A percentile compares a stretch with the other conserved stretches of the same genome.
phyloP scores from a whole-genome alignment of 1,140 invertebrate species.

The Conus betulinus region DNA sequence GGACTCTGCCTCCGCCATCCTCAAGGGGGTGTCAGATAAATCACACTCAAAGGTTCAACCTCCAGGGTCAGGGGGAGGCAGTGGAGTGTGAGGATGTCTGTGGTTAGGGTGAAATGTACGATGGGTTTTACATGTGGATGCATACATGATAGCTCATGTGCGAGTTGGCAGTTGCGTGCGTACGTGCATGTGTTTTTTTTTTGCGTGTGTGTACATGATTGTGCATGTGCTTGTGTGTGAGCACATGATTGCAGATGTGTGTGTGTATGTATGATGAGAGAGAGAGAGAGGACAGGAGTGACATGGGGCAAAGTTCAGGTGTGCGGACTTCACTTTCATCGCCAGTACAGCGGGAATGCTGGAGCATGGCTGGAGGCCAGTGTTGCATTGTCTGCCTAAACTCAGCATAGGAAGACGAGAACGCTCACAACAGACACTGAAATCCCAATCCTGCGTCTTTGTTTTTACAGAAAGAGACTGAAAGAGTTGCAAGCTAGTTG shows the following conservation, averaged over 20 bases:
- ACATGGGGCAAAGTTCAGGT: too few species aligned
- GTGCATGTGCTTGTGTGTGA: background rate
- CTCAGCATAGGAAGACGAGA: too few species aligned
- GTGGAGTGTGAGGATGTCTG: background rate
- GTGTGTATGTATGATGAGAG: too few species aligned
- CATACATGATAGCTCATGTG: background rate
- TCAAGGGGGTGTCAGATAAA: background rate
- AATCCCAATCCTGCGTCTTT: too few species aligned
- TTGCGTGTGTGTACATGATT: background rate
- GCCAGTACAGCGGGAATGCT: too few species aligned
- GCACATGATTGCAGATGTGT: background rate
- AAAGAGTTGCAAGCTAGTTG: too few species aligned
- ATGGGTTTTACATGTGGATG: background rate
- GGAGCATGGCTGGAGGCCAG: too few species aligned
- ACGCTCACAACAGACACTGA: too few species aligned
- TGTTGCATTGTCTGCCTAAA: too few species aligned
- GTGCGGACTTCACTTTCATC: too few species aligned
- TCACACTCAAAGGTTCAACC: background rate
- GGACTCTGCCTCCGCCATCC: background rate
- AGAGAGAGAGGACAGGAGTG: background rate
- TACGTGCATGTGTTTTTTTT: background rate
- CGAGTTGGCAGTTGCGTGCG: background rate
- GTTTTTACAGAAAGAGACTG: too few species aligned
- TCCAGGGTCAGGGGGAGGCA: background rate
- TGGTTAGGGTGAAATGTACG: background rate